Evolutionary conservation across 2,797 vertebrate genomes (phyloP).

Genomic region (Lithobates pipiens): DNA sequence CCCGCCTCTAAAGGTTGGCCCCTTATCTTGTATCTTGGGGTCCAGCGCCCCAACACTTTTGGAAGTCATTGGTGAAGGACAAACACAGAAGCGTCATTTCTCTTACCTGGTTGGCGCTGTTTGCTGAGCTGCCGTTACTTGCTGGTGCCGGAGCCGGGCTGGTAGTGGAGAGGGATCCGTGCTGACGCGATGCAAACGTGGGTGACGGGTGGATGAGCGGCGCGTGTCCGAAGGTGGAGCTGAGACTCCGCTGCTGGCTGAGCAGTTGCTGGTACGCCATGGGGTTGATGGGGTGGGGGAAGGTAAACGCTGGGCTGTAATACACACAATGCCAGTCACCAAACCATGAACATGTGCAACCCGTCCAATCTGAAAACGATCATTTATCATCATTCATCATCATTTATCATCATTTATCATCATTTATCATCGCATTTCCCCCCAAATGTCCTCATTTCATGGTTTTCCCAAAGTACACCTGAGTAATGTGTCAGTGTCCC

Average conservation of each 20-base stretch:
- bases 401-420: too few relatives aligned
- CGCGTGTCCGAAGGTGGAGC: conserved; percentile 90
- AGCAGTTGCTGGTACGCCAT: conserved; percentile 95
- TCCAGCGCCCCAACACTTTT: too few relatives aligned
- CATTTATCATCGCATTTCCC: too few relatives aligned
- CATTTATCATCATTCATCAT: too few relatives aligned
- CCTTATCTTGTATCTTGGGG: too few relatives aligned
- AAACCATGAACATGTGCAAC: too few relatives aligned
- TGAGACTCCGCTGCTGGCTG: conserved; percentile 90
- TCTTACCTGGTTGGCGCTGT: conserved; percentile 85
- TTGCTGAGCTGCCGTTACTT: conserved; percentile 77
- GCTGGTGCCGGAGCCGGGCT: conserved; percentile 73
- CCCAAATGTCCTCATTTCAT: too few relatives aligned
- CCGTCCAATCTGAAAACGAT: too few relatives aligned
- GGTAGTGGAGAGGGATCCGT: conserved; percentile 77
- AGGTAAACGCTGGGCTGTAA: conserved; percentile 91
- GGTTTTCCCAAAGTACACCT: too few relatives aligned
- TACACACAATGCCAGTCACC: conserved; percentile 8
- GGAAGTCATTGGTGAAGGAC: too few relatives aligned
- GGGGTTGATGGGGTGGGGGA: conserved; percentile 93
- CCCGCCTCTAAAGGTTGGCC: too few relatives aligned
- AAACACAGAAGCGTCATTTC: neutral
- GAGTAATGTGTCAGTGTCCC: too few relatives aligned
- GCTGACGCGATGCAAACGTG: conserved; percentile 85
- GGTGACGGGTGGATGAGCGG: conserved; percentile 89